Evolutionary conservation across 2,113 vertebrate genomes (phyloP).

Genomic region (Eretmochelys imbricata): DNA sequence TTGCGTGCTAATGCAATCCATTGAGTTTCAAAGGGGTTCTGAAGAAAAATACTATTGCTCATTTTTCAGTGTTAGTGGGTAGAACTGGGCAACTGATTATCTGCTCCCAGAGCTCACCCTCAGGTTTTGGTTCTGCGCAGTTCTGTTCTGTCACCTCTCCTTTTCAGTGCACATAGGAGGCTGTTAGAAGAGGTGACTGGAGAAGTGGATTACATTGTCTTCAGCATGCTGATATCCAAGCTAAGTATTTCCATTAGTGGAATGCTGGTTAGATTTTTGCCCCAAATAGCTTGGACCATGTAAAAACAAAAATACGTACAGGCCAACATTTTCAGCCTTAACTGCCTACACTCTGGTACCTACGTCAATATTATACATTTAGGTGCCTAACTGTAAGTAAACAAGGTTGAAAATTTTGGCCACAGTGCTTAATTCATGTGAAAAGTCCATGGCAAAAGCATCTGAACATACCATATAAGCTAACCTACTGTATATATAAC

Average conservation of each 20-base stretch:
- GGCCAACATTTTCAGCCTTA: not conserved
- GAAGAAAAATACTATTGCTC: not conserved
- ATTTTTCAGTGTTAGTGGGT: not conserved
- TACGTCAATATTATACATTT: not conserved
- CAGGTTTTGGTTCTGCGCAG: not conserved
- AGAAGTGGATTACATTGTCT: not conserved
- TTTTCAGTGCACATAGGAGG: not conserved
- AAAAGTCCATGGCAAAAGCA: not conserved
- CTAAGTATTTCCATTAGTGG: not conserved
- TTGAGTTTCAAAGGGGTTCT: not conserved
- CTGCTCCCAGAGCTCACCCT: not conserved
- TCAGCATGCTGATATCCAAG: not conserved
- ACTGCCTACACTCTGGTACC: not conserved
- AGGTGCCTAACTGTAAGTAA: not conserved
- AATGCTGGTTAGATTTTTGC: not conserved
- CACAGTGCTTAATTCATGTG: not conserved
- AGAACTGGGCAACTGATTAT: not conserved
- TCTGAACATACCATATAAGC: not conserved
- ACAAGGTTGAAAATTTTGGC: not conserved
- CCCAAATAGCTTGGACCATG: too few species aligned
- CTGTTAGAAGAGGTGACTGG: not conserved
- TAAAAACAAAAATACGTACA: too few species aligned
- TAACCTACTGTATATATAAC: accelerated
- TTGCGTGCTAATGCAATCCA: not conserved
- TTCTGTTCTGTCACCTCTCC: not conserved